A percentile compares a stretch with the other conserved stretches of the same genome.
phyloP scores from a whole-genome alignment of 2,888 invertebrate species.

The Pelosia muscerda region DNA sequence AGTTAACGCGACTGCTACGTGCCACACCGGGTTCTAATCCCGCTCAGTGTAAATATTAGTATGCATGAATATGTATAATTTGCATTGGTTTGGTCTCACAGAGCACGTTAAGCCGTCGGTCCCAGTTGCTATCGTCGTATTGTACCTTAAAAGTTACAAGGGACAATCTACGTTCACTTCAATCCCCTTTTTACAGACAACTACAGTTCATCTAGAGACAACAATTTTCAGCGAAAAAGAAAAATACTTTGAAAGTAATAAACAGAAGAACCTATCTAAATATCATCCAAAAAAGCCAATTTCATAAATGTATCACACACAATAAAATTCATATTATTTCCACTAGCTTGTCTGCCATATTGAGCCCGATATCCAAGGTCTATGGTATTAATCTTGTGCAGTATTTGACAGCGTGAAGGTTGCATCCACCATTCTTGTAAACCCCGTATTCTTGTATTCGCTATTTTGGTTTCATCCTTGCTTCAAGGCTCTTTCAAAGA shows the following conservation, averaged over 20 bases:
- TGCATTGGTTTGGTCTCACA: too few species aligned
- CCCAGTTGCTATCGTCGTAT: too few species aligned
- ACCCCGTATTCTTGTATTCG: slow-evolving; percentile 27
- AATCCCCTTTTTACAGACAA: too few species aligned
- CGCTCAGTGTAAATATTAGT: too few species aligned
- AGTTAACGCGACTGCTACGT: too few species aligned
- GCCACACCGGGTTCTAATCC: too few species aligned
- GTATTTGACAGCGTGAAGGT: slow-evolving; percentile 58
- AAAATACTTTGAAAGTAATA: slow-evolving; percentile 6
- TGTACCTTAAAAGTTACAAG: too few species aligned
- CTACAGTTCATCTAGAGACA: too few species aligned
- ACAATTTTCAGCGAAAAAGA: neutral
- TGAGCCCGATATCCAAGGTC: slow-evolving; percentile 48
- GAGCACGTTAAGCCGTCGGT: too few species aligned
- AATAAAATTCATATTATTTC: slow-evolving; percentile 20
- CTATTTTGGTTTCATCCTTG: slow-evolving; percentile 49
- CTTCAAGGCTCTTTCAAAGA: slow-evolving; percentile 35
- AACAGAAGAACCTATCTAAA: neutral
- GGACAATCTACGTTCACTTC: too few species aligned
- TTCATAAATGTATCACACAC: slow-evolving; percentile 8
- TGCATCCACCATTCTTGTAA: slow-evolving; percentile 42
- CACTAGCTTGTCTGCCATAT: slow-evolving; percentile 27
- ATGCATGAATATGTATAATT: too few species aligned
- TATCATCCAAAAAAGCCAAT: neutral
- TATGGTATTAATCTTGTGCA: slow-evolving; percentile 60